A percentile compares a stretch with the other conserved stretches of the same genome.
phyloP scores from a whole-genome alignment of 1,140 invertebrate genomes.

The Plodia interpunctella region DNA sequence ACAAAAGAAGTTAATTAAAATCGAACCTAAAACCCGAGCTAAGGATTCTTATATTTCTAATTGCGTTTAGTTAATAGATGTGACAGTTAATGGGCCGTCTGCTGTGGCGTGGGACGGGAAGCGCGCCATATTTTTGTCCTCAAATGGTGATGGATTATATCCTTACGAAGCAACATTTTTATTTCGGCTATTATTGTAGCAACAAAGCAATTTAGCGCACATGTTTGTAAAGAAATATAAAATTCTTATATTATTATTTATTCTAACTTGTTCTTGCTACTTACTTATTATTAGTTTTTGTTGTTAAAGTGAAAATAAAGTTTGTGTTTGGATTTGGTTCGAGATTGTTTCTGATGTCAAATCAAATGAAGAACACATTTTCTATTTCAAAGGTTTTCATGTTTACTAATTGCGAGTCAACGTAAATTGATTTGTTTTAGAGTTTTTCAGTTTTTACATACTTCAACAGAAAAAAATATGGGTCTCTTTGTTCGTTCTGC shows the following conservation, averaged over 20 bases:
- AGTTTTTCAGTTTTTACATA: no score
- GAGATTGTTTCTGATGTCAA: no score
- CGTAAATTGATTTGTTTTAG: no score
- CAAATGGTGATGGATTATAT: constrained; percentile 2
- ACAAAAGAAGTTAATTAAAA: no score
- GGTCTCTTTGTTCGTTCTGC: no score
- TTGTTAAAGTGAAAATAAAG: no score
- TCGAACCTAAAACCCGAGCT: neutral
- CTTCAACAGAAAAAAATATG: no score
- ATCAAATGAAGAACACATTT: no score
- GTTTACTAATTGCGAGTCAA: no score
- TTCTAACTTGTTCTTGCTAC: neutral
- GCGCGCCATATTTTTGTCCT: neutral
- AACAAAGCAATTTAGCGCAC: constrained; percentile 2
- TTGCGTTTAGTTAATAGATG: neutral
- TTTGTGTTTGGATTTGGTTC: no score
- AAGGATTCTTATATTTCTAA: neutral
- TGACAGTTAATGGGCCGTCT: neutral
- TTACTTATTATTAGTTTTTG: no score
- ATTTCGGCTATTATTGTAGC: neutral
- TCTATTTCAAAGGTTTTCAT: no score
- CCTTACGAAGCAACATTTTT: neutral
- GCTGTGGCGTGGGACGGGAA: neutral
- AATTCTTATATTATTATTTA: neutral
- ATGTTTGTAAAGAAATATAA: neutral